Conservation (phyloP, 2,113 vertebrate species). For the Noctilio leporinus region DNA sequence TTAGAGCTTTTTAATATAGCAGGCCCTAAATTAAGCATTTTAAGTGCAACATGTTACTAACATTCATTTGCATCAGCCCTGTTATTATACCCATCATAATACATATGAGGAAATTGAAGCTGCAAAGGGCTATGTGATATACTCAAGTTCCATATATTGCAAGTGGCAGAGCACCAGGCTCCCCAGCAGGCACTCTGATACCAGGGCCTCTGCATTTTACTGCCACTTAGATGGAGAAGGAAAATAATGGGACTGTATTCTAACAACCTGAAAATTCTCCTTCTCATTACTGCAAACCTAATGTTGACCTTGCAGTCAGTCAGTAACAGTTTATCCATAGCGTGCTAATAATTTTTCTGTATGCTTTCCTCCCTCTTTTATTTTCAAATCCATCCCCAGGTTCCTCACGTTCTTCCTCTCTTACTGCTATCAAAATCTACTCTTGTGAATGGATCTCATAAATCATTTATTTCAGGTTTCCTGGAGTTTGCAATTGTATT, state of each 20-base stretch:
- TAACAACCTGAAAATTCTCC: not conserved
- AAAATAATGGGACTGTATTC: not conserved
- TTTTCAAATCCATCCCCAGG: not conserved
- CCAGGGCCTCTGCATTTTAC: not conserved
- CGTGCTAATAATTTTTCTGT: not conserved
- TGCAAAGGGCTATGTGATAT: not conserved
- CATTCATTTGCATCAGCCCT: not conserved
- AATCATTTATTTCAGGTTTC: slow-evolving; percentile 3
- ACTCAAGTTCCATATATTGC: not conserved
- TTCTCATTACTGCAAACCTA: not conserved
- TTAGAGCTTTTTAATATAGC: not conserved
- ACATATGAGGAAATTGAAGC: not conserved
- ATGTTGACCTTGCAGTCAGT: not conserved
- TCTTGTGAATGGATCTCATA: not conserved
- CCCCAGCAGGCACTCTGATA: not conserved
- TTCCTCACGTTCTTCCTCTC: not conserved
- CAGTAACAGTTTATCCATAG: not conserved
- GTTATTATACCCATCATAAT: not conserved
- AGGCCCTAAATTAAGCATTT: not conserved
- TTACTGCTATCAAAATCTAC: not conserved
- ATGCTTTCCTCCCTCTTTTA: not conserved
- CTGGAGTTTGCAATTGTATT: not conserved
- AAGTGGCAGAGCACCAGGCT: not conserved
- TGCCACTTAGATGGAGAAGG: not conserved
- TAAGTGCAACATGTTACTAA: not conserved